These are phyloP conservation scores for Herpetotheres cachinnans DNA, from an alignment of 2,113 vertebrate species.

Conservation along the genomic window DNA sequence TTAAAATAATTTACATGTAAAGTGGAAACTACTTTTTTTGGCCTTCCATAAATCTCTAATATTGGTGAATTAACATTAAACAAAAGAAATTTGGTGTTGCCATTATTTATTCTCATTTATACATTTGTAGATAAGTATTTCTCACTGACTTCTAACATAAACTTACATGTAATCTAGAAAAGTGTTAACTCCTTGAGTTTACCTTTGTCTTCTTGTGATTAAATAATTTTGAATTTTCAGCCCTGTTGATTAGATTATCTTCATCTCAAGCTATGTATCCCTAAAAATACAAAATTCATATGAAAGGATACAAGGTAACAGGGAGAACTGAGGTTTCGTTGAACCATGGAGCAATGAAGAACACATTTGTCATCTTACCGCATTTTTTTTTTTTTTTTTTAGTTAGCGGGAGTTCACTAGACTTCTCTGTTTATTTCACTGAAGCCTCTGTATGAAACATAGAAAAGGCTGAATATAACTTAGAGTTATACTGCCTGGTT, in stretches of 20 bases:
- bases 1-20: background rate
- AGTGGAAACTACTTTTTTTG: background rate
- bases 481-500: background rate
- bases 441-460: background rate
- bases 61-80: background rate
- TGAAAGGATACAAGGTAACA: background rate
- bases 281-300: background rate
- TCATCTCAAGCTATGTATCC: background rate
- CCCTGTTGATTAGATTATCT: background rate
- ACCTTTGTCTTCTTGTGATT: background rate
- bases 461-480: background rate
- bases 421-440: background rate
- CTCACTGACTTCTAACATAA: background rate
- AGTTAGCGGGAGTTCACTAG: background rate
- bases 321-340: background rate
- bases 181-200: background rate
- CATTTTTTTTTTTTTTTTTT: background rate
- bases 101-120: background rate
- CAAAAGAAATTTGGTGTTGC: background rate
- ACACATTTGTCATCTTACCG: background rate
- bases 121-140: background rate
- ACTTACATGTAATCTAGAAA: background rate
- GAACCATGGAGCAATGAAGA: background rate
- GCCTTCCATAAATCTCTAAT: background rate
- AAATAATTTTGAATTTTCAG: background rate